Base-by-base conservation (phyloP, 2,797 vertebrate genomes). In the Coregonus sp. region DNA sequence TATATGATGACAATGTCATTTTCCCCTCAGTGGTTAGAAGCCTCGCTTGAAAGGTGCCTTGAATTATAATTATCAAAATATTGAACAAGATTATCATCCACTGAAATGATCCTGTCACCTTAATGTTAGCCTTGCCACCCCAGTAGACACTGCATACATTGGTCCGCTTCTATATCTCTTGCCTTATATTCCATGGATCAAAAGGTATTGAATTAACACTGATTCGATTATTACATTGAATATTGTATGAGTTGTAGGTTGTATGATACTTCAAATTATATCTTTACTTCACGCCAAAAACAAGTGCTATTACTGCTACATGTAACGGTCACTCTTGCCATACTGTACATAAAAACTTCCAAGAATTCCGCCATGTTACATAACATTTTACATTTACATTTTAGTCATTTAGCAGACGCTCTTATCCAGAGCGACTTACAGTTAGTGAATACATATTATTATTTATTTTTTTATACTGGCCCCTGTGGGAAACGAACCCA, bases 31-130 rank as follows among this genome's bases (percentile, higher is more conserved):
- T 86, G 90, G 87, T 86, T 87, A 84, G 88, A 81, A 87, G 84
- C 87, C 18, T 40, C 14, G 40, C 86, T 85, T 83, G 90, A 92
- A 93, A 93, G 89, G 89, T 90, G 90, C 86, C 89, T 84, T 82
- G 92, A 93, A 95, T 94, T 93, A 90, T 92, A 94, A 94, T 94
- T 89, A 92, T 94, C 92, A 92, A 93, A 93, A 93, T 92, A 93
- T 92, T 91, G 91, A 93, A 92, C 84, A 89, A 92, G 91, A 93
- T 91, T 91, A 93, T 93, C 89, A 89, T 47, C 40, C 40, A 79
- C 85, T 88, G 88, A 90, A 91, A 90, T 85, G 87, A 91, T 79
- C 86, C 88, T 86, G 88, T 90, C 90, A 87, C 83, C 75, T 84
- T 74, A 71, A 77, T 83, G 73, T 84, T 86, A 82, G 77, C 78